Conservation (phyloP, 2,113 vertebrate species). For the Neogale vison region DNA sequence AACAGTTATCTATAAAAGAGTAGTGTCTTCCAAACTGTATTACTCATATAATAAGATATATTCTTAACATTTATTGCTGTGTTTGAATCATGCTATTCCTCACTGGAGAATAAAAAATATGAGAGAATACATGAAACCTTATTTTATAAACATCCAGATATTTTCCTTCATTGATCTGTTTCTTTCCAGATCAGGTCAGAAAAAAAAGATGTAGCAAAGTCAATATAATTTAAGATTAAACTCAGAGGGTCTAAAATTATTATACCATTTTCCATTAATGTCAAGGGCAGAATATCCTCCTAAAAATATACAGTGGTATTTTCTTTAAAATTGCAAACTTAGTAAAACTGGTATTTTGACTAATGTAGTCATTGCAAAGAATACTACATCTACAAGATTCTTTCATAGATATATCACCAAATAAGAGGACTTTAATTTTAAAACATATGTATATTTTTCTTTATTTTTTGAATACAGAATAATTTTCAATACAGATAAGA, state of each 20-base stretch:
- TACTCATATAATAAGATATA: neutral
- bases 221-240: neutral
- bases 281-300: neutral
- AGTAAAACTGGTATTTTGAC: constrained; percentile 55
- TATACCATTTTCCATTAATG: neutral
- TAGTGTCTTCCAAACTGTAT: neutral
- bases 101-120: neutral
- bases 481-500: constrained; percentile 41
- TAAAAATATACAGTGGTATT: neutral
- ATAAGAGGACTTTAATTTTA: constrained; percentile 25
- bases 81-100: neutral
- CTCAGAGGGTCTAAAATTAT: neutral
- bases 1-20: constrained; percentile 16
- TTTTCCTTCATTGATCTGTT: neutral
- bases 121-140: neutral
- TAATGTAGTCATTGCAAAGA: constrained; percentile 61
- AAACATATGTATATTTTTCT: constrained; percentile 15
- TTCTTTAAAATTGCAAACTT: constrained; percentile 65
- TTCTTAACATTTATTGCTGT: neutral
- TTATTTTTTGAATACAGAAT: constrained; percentile 8
- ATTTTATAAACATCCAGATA: neutral
- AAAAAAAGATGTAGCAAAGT: neutral
- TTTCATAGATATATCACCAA: constrained; percentile 40
- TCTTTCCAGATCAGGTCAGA: neutral
- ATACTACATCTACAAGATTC: constrained; percentile 41